Evolutionary conservation across 2,797 vertebrate genomes (phyloP).

Genomic region (Adelosebastes latens): DNA sequence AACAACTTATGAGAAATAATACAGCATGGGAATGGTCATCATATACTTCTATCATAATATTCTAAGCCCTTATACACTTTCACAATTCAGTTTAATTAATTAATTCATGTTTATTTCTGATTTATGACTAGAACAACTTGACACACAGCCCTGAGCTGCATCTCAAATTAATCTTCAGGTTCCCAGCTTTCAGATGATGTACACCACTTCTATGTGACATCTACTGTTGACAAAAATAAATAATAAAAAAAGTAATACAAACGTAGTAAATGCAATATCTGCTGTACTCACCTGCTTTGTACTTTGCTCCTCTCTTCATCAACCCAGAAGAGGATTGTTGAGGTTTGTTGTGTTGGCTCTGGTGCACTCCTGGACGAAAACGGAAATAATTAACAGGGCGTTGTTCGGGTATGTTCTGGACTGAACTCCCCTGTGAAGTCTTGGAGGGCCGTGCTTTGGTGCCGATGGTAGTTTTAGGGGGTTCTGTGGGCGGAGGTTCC

Average conservation of each 20-base stretch:
- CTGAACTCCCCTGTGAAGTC: background rate
- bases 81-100: too few species aligned
- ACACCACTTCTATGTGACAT: too few species aligned
- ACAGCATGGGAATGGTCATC: fast-evolving
- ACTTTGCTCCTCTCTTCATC: slow-evolving; percentile 22
- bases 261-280: background rate
- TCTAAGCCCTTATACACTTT: too few species aligned
- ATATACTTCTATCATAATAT: too few species aligned
- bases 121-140: too few species aligned
- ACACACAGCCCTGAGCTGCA: too few species aligned
- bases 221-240: too few species aligned
- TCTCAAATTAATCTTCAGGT: too few species aligned
- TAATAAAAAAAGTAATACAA: too few species aligned
- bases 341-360: background rate
- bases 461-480: background rate
- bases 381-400: slow-evolving; percentile 3
- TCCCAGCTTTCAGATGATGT: background rate
- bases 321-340: background rate
- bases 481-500: background rate
- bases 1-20: fast-evolving
- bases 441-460: background rate
- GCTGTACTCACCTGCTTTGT: slow-evolving; percentile 34
- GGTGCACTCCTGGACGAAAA: slow-evolving; percentile 16
- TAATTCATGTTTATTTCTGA: too few species aligned
- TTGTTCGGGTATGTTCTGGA: background rate